Conservation (phyloP, 2,113 vertebrate genomes). For the Glaucidium brasilianum region DNA sequence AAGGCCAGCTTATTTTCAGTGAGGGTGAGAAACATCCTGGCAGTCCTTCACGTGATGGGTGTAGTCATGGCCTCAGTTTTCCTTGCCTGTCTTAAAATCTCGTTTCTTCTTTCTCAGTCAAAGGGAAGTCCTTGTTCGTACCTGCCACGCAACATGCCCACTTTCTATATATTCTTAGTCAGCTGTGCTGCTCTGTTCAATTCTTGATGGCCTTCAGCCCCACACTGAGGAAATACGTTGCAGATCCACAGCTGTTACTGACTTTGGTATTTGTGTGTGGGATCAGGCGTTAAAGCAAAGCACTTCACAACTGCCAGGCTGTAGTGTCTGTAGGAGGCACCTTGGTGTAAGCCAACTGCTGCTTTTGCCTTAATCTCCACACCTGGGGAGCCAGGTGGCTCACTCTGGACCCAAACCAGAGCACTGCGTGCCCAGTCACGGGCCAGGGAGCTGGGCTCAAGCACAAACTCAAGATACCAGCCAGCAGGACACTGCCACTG, state of each 20-base stretch:
- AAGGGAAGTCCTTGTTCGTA: neutral
- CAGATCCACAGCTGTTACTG: too few relatives aligned
- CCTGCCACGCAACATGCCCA: too few relatives aligned
- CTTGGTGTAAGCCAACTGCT: neutral
- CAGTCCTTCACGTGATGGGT: neutral
- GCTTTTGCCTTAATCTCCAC: neutral
- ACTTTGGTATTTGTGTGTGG: neutral
- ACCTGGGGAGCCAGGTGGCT: neutral
- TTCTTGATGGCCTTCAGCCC: neutral
- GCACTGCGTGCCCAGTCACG: fast-evolving
- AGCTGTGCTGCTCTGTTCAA: neutral
- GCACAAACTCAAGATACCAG: neutral
- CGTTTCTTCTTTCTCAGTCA: neutral
- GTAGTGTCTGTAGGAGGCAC: neutral
- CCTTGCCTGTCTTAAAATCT: neutral
- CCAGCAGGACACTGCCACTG: neutral
- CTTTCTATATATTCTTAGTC: neutral
- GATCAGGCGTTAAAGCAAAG: neutral
- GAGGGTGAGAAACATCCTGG: neutral
- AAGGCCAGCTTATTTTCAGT: neutral
- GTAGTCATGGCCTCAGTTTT: neutral
- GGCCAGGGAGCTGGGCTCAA: neutral
- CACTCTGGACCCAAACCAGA: neutral
- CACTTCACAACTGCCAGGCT: neutral
- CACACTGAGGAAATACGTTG: neutral